Base-by-base conservation (phyloP, 30 jellyfish, hydroid and myxozoan genomes). In the Hydractinia symbiolongicarpus region DNA sequence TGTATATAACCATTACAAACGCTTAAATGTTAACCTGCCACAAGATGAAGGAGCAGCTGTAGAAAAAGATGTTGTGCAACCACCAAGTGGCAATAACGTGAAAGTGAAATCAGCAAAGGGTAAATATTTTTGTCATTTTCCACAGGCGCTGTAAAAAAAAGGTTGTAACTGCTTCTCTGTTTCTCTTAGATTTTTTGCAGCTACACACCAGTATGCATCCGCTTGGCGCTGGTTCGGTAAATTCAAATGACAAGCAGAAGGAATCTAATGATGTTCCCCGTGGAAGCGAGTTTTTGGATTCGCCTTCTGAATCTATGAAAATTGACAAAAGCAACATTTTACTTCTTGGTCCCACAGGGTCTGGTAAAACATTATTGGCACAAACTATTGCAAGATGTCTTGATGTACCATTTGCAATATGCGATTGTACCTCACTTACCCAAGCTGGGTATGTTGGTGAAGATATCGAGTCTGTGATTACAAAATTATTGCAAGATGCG, bases 381-480 rank as follows among this genome's bases (percentile, higher is more conserved):
- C 98, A 93, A 73, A 93, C 98, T 5, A 87, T 93, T 19, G 98
- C 98, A n/a, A 79, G 88, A 9, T 93, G 98, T 66, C 88, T 93
- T 16, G 98, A 93, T 87, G 98, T 93, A n/a, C 98, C 98, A 55
- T 93, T 93, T 87, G 98, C 98, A 13, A 93, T 93, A 50, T 93
- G 98, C 81, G 98, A 93, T 66, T 93, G 98, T 77, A 93, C 98
- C 0, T 93, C 98, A 13, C 77, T 93, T 44, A 93, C 98, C 10
- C 98, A 93, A 56, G 98, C 98, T 53, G 98, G 98, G 5, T 93
- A 93, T 84, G 98, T 93, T 55, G 98, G 98, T n/a, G 98, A 93
- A 81, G 98, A 93, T 72, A 93, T 93, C 55, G 98, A 93, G 54
- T 93, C 98, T 10, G 98, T 93, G 8, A 88, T 93, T 0, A 93